Evolutionary conservation across 2,797 vertebrate species (phyloP), one percentile per base, ranked within the genome.

Genomic region (Leptatherina wallacei): DNA sequence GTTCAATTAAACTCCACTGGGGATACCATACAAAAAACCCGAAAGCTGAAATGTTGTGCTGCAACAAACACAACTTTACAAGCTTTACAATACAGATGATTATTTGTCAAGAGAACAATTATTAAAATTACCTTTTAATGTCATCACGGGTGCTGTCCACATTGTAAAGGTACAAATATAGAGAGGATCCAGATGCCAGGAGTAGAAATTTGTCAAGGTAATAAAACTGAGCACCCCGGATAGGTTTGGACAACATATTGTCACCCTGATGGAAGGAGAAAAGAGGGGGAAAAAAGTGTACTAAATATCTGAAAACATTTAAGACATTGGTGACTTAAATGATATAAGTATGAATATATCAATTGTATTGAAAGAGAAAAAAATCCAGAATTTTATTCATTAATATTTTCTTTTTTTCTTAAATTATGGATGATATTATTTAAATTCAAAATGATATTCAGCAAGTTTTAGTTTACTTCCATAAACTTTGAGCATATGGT

Each of bases 141-240:
- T 95, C 94, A 59, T 97, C 95, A 1, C 73, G 91, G 40, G 84
- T 82, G 8, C 75, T 62, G 75, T 96, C 95, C 54, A 95, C 56
- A 62, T 94, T 89, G 74, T 93, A 94, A 69, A 89, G 93, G 80
- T 96, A 93, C 2, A 98, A 83, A 62, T 93, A 88, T 20, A 97
- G 78, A 63, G 94, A 94, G 6, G 94, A 88, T 81, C 96, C 97
- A 33, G 93, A 95, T 33, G 94, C 93, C 71, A 96, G 35, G 56
- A 98, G 85, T 59, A 98, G 69, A 88, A 97, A 98, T n/a, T 92
- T 78, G 68, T 98, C 96, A 1, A 97, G 82, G 76, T 96, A 97
- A 88, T 97, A 98, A 90, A 98, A 98, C 91, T 97, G 97, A 14
- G 95, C 95, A 27, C 85, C 89, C 14, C 68, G 84, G 44, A 95